These are phyloP conservation scores for Ectemnius cavifrons DNA, from an alignment of 2,888 invertebrate genomes.

Conservation along the genomic window DNA sequence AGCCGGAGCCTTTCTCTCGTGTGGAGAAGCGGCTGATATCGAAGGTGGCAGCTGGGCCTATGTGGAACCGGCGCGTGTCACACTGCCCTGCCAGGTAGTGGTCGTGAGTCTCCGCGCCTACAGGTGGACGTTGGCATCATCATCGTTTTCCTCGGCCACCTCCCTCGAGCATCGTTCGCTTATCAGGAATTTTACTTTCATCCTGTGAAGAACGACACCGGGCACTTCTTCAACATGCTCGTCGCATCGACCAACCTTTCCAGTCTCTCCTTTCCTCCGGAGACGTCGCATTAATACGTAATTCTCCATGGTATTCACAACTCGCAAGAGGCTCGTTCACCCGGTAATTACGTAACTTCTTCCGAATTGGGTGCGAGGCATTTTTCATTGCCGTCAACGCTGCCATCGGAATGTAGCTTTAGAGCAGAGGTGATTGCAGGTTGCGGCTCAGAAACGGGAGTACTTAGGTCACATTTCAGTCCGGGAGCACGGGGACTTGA, in stretches of 20 bases:
- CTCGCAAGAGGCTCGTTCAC: not conserved
- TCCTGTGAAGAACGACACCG: constrained; percentile 23
- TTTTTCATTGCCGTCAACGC: no score
- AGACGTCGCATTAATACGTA: no score
- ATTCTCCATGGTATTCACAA: no score
- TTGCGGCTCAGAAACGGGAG: no score
- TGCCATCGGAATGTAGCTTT: no score
- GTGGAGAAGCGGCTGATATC: constrained; percentile 21
- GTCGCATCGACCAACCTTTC: no score
- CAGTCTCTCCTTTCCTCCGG: no score
- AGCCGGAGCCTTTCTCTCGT: constrained; percentile 56
- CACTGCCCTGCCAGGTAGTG: constrained; percentile 30
- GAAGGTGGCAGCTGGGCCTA: constrained; percentile 64
- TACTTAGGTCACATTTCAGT: no score
- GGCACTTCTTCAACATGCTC: no score
- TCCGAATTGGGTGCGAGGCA: no score
- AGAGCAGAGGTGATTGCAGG: no score
- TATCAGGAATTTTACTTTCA: constrained; percentile 48
- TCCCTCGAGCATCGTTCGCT: constrained; percentile 45
- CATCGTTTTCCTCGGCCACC: constrained; percentile 50
- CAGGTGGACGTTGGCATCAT: constrained; percentile 62
- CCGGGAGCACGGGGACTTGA: no score
- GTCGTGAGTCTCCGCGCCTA: constrained; percentile 52
- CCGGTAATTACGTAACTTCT: not conserved
- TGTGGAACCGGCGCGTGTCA: constrained; percentile 52